Evolutionary conservation across 2,797 vertebrate genomes (phyloP), one percentile per base, ranked within the genome.

Genomic region (Cryptoprocta ferox): DNA sequence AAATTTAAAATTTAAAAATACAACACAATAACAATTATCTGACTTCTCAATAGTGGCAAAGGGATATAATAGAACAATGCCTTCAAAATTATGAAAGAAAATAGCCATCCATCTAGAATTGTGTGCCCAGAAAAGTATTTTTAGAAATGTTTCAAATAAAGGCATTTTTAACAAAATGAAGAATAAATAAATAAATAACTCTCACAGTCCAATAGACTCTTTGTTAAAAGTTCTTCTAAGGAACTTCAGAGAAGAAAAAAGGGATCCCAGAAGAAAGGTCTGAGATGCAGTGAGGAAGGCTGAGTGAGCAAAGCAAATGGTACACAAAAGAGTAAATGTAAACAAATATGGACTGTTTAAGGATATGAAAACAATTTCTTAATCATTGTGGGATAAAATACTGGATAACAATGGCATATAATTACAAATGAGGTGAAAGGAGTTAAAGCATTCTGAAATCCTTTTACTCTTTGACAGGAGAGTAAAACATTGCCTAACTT

Each of bases 1-100:
- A n/a, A n/a, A n/a, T n/a, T n/a, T n/a, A n/a, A n/a, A n/a, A 50
- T n/a, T 59, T 80, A 42, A 45, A 94, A 94, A 88, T 89, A 68
- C 13, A 81, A 78, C 35, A n/a, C 4, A 48, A 76, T 35, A 71
- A 32, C 50, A 75, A 39, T 28, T 87, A 86, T 9, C 24, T 87
- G 68, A 89, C 3, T 86, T 89, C 30, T 89, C 70, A 66, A 66
- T 26, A 86, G n/a, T 14, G 42, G 16, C 42, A 63, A n/a, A 56
- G 45, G 45, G 81, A 50, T 65, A 50, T 37, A 86, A 89, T 39
- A 59, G 48, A 88, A 37, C 59, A 89, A 75, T 84, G 26, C 10
- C 21, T 83, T 83, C 35, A 92, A 66, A 53, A 19, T 93, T 65
- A 24, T 88, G 45, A 73, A 76, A 83, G 75, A 78, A 83, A 91